These are phyloP conservation scores for Manis pentadactyla DNA, from an alignment of 2,797 vertebrate genomes.

Conservation along the genomic window DNA sequence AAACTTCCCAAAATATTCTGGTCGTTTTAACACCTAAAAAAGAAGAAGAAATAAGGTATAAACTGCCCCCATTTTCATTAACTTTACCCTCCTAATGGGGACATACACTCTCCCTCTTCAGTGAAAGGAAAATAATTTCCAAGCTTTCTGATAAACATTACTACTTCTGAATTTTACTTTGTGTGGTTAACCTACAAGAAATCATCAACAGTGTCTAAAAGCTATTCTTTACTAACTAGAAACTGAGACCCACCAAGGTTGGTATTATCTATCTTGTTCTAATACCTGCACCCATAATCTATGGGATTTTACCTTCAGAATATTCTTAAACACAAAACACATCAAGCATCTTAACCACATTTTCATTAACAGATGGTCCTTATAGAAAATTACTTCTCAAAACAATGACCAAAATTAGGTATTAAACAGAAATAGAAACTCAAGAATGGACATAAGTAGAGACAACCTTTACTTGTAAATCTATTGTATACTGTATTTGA, in stretches of 20 bases:
- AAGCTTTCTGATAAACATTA: constrained; percentile 44
- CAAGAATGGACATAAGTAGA: constrained; percentile 14
- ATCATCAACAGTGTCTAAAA: constrained; percentile 35
- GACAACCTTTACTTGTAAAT: constrained; percentile 23
- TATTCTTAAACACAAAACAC: constrained; percentile 51
- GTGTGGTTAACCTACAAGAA: neutral
- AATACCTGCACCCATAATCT: neutral
- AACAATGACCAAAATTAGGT: constrained; percentile 46
- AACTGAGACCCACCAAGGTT: neutral
- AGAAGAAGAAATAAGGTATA: constrained; percentile 80
- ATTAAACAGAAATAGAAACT: constrained; percentile 28
- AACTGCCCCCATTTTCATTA: constrained; percentile 65
- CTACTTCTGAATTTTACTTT: constrained; percentile 24
- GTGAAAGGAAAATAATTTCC: constrained; percentile 61
- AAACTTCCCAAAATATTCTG: constrained; percentile 99
- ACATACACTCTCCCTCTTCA: constrained; percentile 55
- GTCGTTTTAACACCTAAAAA: constrained; percentile 97
- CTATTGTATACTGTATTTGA: neutral
- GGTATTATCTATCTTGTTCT: constrained; percentile 2
- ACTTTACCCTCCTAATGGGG: constrained; percentile 56
- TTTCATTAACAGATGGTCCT: constrained; percentile 59
- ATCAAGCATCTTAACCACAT: constrained; percentile 22
- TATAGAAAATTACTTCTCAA: constrained; percentile 46
- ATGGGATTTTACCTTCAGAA: neutral
- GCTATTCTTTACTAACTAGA: constrained; percentile 15